Conservation (phyloP, 2,113 vertebrate species). For the Gallinago media region DNA sequence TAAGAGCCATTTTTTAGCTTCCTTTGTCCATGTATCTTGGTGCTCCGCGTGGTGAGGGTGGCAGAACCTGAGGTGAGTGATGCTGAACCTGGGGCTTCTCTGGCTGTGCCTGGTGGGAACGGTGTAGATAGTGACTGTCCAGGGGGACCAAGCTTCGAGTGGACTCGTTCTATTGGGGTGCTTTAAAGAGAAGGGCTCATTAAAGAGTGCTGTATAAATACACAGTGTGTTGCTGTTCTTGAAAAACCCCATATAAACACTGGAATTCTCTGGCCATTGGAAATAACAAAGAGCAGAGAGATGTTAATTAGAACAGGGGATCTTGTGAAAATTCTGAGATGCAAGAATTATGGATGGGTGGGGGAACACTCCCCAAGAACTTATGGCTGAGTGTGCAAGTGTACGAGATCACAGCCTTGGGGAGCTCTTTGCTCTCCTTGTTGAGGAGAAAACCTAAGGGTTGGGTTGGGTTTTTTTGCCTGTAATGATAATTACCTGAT, state of each 20-base stretch:
- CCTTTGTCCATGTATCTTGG: not conserved
- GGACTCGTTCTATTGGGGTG: not conserved
- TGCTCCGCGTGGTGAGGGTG: not conserved
- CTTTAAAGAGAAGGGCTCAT: not conserved
- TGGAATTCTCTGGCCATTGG: not conserved
- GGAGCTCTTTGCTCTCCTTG: not conserved
- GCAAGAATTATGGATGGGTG: not conserved
- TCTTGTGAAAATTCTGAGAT: not conserved
- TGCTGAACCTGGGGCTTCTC: not conserved
- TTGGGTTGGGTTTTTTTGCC: not conserved
- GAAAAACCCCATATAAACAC: not conserved
- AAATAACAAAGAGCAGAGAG: not conserved
- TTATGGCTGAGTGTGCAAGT: not conserved
- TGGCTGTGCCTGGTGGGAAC: not conserved
- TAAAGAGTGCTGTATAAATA: accelerated
- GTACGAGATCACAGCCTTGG: not conserved
- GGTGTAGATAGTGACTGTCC: not conserved
- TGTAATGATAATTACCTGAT: not conserved
- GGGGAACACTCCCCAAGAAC: not conserved
- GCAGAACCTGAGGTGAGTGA: not conserved
- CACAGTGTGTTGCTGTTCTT: not conserved
- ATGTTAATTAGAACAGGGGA: not conserved
- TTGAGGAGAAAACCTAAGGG: accelerated
- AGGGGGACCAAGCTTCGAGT: not conserved
- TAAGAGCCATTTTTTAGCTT: not conserved